Evolutionary conservation across 2,797 vertebrate genomes (phyloP).

Genomic region (Alcedo atthis): DNA sequence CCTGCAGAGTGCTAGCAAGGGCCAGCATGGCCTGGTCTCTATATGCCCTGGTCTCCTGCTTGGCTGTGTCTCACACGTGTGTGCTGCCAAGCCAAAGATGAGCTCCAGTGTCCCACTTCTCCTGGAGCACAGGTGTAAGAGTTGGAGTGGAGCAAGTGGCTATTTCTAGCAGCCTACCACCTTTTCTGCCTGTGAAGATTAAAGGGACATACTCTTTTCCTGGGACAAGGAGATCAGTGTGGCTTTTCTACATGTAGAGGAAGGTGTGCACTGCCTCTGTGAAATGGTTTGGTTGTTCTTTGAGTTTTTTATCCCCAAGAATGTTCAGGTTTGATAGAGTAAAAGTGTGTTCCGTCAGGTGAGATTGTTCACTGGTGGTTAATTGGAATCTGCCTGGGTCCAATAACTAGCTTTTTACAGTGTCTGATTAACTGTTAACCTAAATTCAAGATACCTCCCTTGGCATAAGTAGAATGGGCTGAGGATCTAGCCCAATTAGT

Average conservation of each 20-base stretch:
- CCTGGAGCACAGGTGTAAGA: background rate
- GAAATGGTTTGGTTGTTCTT: background rate
- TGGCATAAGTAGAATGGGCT: background rate
- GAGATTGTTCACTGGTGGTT: background rate
- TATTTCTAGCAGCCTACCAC: background rate
- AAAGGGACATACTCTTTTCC: rapidly evolving
- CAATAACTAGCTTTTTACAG: background rate
- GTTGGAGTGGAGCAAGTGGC: background rate
- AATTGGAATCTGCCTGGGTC: background rate
- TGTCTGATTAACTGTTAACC: background rate
- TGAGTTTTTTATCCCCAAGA: background rate
- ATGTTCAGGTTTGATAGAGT: background rate
- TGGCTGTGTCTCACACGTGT: rapidly evolving
- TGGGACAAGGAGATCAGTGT: background rate
- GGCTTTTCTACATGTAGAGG: background rate
- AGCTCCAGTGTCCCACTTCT: background rate
- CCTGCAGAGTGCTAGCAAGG: background rate
- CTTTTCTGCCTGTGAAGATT: background rate
- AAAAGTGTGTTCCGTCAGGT: background rate
- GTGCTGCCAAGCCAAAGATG: background rate
- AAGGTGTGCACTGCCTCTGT: background rate
- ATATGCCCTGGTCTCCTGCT: background rate
- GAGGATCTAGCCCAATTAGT: background rate
- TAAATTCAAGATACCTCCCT: background rate
- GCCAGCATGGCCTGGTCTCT: background rate